Conservation (phyloP, 1,140 invertebrate genomes). For the Lucilia cuprina region DNA sequence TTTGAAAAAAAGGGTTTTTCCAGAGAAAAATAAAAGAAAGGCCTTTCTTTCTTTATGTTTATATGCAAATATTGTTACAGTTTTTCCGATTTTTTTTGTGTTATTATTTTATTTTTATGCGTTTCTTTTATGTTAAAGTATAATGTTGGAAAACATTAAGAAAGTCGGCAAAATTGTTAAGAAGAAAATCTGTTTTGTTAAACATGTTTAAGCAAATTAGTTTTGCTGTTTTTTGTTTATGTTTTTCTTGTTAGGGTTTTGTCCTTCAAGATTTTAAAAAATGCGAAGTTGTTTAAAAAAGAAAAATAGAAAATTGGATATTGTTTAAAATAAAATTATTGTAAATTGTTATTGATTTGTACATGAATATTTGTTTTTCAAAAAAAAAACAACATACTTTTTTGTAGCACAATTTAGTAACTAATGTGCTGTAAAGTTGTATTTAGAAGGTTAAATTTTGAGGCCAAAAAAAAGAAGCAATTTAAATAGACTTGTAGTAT, state of each 20-base stretch:
- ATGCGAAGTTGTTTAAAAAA: too few species aligned
- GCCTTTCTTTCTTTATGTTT: not conserved
- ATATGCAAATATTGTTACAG: not conserved
- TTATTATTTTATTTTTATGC: constrained; percentile 18
- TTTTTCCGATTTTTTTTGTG: not conserved
- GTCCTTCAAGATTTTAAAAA: too few species aligned
- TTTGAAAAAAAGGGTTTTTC: not conserved
- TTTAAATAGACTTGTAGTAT: too few species aligned
- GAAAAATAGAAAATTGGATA: not conserved
- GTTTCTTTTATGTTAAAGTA: not conserved
- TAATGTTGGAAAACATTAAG: not conserved
- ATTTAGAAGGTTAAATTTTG: too few species aligned
- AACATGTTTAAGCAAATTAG: constrained; percentile 32
- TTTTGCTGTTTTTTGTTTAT: not conserved
- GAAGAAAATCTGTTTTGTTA: constrained; percentile 24
- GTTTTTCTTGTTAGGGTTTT: not conserved
- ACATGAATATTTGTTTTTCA: not conserved
- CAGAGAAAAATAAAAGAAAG: not conserved
- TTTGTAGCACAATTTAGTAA: not conserved
- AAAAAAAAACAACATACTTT: too few species aligned
- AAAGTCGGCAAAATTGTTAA: not conserved
- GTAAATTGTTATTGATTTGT: not conserved
- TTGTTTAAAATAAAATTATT: not conserved
- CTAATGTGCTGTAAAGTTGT: not conserved
- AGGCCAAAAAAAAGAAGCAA: too few species aligned